phyloP scores from a whole-genome alignment of 1,140 invertebrate species.

The Hypsibius dujardini region DNA sequence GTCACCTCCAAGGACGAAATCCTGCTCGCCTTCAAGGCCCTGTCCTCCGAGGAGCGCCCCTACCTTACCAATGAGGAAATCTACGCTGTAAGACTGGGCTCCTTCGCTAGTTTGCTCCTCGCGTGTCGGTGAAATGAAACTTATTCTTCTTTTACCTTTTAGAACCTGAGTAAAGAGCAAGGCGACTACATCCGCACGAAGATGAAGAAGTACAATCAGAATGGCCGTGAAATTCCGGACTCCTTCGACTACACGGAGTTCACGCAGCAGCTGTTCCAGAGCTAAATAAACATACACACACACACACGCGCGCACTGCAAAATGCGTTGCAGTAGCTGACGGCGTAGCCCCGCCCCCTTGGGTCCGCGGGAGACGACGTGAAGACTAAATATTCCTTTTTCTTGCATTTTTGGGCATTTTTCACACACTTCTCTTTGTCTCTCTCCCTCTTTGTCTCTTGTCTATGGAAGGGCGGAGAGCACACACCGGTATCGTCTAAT shows the following conservation, averaged over 20 bases:
- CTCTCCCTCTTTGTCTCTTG: too few relatives aligned
- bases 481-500: too few relatives aligned
- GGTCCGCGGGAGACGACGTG: too few relatives aligned
- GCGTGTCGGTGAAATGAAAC: not conserved
- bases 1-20: conserved; percentile 97
- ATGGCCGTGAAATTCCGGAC: conserved; percentile 70
- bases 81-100: conserved; percentile 62
- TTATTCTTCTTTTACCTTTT: conserved; percentile 32
- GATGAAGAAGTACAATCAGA: conserved; percentile 93
- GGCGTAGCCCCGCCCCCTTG: too few relatives aligned
- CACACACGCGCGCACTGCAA: too few relatives aligned
- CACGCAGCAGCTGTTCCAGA: conserved; percentile 88
- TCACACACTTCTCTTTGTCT: too few relatives aligned
- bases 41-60: conserved; percentile 73
- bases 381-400: too few relatives aligned
- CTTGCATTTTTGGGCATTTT: too few relatives aligned
- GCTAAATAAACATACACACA: conserved; percentile 39
- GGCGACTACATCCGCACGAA: conserved; percentile 92
- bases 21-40: conserved; percentile 95
- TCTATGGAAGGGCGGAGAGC: too few relatives aligned
- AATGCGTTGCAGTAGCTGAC: too few relatives aligned
- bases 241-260: conserved; percentile 97
- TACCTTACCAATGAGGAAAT: conserved; percentile 97
- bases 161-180: conserved; percentile 99
- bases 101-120: not conserved